A percentile compares a stretch with the other conserved stretches of the same genome.
These are phyloP conservation scores for Pollenia labialis DNA, from an alignment of 2,888 invertebrate species.

Conservation along the genomic window DNA sequence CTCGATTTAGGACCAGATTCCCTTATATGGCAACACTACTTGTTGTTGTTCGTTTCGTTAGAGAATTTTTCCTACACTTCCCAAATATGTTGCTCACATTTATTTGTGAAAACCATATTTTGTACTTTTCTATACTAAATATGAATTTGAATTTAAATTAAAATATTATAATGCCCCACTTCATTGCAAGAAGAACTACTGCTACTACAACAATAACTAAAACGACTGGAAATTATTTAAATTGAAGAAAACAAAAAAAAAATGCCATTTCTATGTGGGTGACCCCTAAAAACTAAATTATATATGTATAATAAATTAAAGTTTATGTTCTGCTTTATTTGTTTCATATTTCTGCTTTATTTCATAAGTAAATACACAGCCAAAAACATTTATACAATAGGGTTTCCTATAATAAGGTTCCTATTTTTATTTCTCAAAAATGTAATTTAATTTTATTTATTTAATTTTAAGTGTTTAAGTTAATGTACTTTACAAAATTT, in stretches of 20 bases:
- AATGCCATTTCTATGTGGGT: slow-evolving; percentile 69
- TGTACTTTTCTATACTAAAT: slow-evolving; percentile 20
- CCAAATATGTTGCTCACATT: slow-evolving; percentile 55
- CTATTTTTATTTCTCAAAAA: not conserved
- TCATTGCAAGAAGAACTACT: slow-evolving; percentile 51
- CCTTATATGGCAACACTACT: too few species aligned
- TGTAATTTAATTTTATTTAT: too few species aligned
- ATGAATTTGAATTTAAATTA: not conserved
- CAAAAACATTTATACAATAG: slow-evolving; percentile 5
- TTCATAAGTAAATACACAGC: slow-evolving; percentile 12
- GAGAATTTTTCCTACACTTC: slow-evolving; percentile 32
- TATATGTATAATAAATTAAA: slow-evolving; percentile 35
- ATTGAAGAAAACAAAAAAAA: slow-evolving; percentile 34
- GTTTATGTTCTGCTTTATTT: slow-evolving; percentile 8
- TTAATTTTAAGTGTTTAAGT: too few species aligned
- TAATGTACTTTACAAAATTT: too few species aligned
- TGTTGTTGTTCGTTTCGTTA: not conserved
- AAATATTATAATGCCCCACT: slow-evolving; percentile 62
- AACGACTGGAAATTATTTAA: slow-evolving; percentile 10
- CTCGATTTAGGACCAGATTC: too few species aligned
- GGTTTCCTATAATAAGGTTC: not conserved
- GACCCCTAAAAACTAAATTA: slow-evolving; percentile 62
- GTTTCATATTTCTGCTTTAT: slow-evolving; percentile 37
- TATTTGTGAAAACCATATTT: slow-evolving; percentile 48
- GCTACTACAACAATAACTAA: not conserved